Conservation (phyloP, 2,113 vertebrate species). For the Bos taurus region DNA sequence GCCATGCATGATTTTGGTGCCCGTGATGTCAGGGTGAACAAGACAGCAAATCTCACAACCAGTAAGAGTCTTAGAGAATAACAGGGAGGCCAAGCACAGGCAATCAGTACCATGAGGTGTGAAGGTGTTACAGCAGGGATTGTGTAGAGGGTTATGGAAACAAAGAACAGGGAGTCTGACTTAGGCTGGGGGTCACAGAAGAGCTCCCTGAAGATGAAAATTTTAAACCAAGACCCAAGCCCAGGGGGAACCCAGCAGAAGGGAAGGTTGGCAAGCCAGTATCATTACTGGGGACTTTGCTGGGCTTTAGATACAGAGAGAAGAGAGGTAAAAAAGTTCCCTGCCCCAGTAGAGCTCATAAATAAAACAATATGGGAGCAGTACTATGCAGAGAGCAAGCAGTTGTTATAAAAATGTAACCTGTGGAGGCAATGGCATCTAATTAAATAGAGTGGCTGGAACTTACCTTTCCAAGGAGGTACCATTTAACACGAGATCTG, state of each 20-base stretch:
- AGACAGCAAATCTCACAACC: not conserved
- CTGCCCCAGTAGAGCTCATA: not conserved
- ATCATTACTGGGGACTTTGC: not conserved
- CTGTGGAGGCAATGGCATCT: not conserved
- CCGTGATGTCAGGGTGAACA: not conserved
- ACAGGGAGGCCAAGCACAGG: not conserved
- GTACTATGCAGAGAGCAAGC: not conserved
- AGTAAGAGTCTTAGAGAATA: not conserved
- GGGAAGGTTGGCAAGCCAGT: no score
- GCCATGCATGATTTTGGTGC: not conserved
- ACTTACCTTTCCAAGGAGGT: not conserved
- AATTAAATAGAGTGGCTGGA: not conserved
- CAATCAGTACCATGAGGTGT: not conserved
- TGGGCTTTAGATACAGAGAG: not conserved
- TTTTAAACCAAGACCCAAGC: not conserved
- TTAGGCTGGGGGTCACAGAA: not conserved
- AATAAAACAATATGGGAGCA: not conserved
- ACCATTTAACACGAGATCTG: not conserved
- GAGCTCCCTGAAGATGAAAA: not conserved
- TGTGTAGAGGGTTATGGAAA: not conserved
- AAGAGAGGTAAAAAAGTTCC: not conserved
- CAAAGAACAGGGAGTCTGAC: not conserved
- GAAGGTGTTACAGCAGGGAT: fast-evolving
- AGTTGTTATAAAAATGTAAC: not conserved
- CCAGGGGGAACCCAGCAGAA: not conserved